These are phyloP conservation scores for Halictus ligatus DNA, from an alignment of 2,888 invertebrate genomes.

Conservation along the genomic window DNA sequence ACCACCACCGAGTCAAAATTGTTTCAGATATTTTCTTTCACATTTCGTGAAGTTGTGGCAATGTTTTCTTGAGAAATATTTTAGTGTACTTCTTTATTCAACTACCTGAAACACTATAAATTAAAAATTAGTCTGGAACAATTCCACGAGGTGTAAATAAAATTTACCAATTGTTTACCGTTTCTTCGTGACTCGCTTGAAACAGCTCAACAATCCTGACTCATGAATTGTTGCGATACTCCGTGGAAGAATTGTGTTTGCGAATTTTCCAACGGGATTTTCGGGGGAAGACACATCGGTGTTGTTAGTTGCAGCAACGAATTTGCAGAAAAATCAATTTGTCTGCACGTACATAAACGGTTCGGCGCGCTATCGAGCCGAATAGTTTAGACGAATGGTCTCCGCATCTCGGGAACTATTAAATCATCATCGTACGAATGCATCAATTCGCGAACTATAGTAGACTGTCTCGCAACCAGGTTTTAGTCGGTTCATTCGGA, in stretches of 20 bases:
- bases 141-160: background rate
- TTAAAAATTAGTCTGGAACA: background rate
- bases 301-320: too few relatives aligned
- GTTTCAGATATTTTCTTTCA: too few relatives aligned
- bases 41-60: background rate
- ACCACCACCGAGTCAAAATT: background rate
- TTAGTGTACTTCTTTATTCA: background rate
- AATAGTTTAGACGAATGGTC: background rate
- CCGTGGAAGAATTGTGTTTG: background rate
- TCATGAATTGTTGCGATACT: background rate
- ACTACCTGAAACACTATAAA: too few relatives aligned
- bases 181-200: background rate
- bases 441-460: constrained; percentile 8
- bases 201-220: background rate
- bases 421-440: constrained; percentile 6
- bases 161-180: background rate
- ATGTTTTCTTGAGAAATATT: background rate
- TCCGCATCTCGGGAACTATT: background rate
- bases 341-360: background rate
- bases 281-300: background rate
- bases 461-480: background rate
- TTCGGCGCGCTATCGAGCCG: background rate
- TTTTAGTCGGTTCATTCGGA: constrained; percentile 7
- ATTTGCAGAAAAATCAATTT: background rate
- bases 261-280: background rate